Evolutionary conservation across 2,888 invertebrate species (phyloP), one percentile per base, ranked within the genome.

Genomic region (Macrosiphum euphorbiae): DNA sequence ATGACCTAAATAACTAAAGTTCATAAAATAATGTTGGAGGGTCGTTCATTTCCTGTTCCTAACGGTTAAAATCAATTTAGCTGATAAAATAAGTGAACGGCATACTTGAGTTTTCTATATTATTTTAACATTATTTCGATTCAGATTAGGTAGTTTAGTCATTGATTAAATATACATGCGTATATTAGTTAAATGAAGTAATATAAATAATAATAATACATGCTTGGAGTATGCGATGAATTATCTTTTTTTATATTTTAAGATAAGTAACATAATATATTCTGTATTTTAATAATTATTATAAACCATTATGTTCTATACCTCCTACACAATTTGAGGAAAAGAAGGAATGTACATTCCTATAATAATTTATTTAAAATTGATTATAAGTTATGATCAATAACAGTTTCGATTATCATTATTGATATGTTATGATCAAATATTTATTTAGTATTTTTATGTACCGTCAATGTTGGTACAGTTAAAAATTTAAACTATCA

Each of bases 1-100:
- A 92, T 92, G 92, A 87, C 92, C 92, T 61, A 35, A 92, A 92
- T 92, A 87, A 44, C 35, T 50, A 35, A 87, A 61, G 61, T 92
- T 58, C 61, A 61, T 50, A 86, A 67, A n/a, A 55, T 85, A 61
- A 78, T 52, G 52, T 78, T 61, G 50, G 78, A 88, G 67, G 78
- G 92, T 88, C 88, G 88, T 88, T 61, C 55, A 88, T 78, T 92
- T 92, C 88, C 92, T 92, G 88, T 92, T 92, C n/a, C 92, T 88
- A 88, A 92, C 86, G 55, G 47, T 87, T 87, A 16, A 26, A 87
- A 92, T 92, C 61, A 87, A 87, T 87, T 92, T 50, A 92, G n/a
- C n/a, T 61, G 87, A 92, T 92, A 61, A 91, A 55, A 44, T 47
- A 47, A 90, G 28, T 55, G 41, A 58, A 85, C 5, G 7, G 58